Conservation (phyloP, 2,113 vertebrate genomes). For the Chunga burmeisteri region DNA sequence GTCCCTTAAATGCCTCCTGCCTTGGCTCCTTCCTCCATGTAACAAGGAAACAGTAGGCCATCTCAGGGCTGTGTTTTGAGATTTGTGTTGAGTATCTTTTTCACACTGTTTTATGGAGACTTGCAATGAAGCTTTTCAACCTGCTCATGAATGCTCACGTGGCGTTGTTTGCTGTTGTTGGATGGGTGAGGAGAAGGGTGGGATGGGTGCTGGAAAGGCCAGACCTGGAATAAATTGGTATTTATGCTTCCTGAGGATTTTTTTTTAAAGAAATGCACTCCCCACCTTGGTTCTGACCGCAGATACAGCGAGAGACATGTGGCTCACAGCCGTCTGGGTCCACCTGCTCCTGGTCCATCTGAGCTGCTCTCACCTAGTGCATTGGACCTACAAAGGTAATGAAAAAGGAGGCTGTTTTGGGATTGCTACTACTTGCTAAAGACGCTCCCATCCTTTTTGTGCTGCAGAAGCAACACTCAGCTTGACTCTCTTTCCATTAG, state of each 20-base stretch:
- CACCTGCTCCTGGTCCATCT: background rate
- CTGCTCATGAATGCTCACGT: background rate
- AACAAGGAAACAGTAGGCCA: background rate
- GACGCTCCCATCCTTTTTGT: background rate
- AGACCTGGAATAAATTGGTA: background rate
- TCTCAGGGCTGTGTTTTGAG: background rate
- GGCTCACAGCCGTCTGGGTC: background rate
- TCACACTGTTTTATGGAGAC: rapidly evolving
- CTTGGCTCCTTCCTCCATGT: background rate
- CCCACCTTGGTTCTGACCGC: background rate
- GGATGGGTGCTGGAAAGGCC: background rate
- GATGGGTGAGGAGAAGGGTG: background rate
- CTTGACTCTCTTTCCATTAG: background rate
- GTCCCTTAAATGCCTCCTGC: background rate
- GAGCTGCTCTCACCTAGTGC: background rate
- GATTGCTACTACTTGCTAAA: background rate
- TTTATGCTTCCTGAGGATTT: background rate
- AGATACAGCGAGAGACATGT: background rate
- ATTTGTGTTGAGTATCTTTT: background rate
- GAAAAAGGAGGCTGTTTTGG: background rate
- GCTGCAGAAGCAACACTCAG: background rate
- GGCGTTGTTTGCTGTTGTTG: background rate
- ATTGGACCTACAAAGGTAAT: constrained; percentile 75
- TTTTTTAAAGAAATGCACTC: background rate
- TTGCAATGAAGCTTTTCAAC: background rate